Evolutionary conservation across 37 sponge, comb jelly and placozoan species (phyloP).

Genomic region (Agelas oroides): DNA sequence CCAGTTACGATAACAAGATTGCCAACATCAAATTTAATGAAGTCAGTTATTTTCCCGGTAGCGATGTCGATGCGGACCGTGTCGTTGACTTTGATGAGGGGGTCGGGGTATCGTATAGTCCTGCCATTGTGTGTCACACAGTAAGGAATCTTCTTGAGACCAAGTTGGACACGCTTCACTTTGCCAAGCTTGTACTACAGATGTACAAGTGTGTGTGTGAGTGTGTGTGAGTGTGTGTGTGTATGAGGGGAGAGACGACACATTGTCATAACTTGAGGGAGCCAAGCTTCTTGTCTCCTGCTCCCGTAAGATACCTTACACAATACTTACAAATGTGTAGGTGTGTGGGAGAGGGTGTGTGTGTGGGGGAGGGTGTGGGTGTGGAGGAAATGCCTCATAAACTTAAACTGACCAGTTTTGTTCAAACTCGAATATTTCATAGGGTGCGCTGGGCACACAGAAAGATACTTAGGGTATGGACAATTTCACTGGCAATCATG

Average conservation of each 20-base stretch:
- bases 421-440: too few relatives aligned
- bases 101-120: constrained; percentile 98
- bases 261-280: too few relatives aligned
- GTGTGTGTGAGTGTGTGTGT: too few relatives aligned
- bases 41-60: constrained; percentile 91
- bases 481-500: too few relatives aligned
- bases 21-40: constrained; percentile 93
- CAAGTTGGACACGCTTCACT: constrained; percentile 78
- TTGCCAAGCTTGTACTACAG: constrained; percentile 91
- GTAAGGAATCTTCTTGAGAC: constrained; percentile 89
- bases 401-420: too few relatives aligned
- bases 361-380: too few relatives aligned
- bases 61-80: constrained; percentile 91
- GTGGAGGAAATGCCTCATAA: too few relatives aligned
- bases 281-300: too few relatives aligned
- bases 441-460: too few relatives aligned
- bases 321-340: neutral
- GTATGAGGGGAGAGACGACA: too few relatives aligned
- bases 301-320: neutral
- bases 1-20: constrained; percentile 95
- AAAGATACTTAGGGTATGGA: too few relatives aligned
- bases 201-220: neutral
- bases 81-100: constrained; percentile 88
- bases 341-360: too few relatives aligned
- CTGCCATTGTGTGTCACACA: constrained; percentile 97